Conservation (phyloP, 2,888 invertebrate species). For the Hemithea aestivaria region DNA sequence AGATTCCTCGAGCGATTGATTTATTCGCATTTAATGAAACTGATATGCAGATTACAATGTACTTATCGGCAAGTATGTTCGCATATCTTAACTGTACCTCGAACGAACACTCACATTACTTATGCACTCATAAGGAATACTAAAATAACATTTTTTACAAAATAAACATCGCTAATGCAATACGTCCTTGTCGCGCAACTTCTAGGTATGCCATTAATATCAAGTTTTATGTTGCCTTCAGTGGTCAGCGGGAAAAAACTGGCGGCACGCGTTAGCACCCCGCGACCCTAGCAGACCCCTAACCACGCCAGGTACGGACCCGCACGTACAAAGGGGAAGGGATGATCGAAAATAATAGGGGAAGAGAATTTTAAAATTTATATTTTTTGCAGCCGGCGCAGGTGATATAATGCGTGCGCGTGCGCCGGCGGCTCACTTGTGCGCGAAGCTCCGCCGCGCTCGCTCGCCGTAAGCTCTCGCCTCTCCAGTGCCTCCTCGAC, state of each 20-base stretch:
- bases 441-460: slow-evolving; percentile 65
- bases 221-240: slow-evolving; percentile 43
- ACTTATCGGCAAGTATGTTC: background rate
- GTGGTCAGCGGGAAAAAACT: slow-evolving; percentile 67
- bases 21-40: slow-evolving; percentile 46
- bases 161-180: slow-evolving; percentile 20
- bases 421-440: slow-evolving; percentile 75
- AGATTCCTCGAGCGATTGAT: slow-evolving; percentile 51
- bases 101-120: background rate
- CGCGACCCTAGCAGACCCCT: slow-evolving; percentile 40
- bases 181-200: slow-evolving; percentile 21
- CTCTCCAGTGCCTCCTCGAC: slow-evolving; percentile 51
- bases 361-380: slow-evolving; percentile 78
- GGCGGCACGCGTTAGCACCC: slow-evolving; percentile 67
- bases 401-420: slow-evolving; percentile 77
- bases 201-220: slow-evolving; percentile 33
- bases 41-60: slow-evolving; percentile 28
- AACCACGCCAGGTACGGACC: slow-evolving; percentile 71
- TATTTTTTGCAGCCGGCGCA: slow-evolving; percentile 80
- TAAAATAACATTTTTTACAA: slow-evolving; percentile 17
- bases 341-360: slow-evolving; percentile 79
- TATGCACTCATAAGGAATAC: slow-evolving; percentile 6
- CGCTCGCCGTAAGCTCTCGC: slow-evolving; percentile 49
- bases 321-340: slow-evolving; percentile 74
- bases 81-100: too few relatives aligned